These are phyloP conservation scores for Girardia tigrina DNA, from an alignment of 2,888 invertebrate genomes.

Conservation along the genomic window DNA sequence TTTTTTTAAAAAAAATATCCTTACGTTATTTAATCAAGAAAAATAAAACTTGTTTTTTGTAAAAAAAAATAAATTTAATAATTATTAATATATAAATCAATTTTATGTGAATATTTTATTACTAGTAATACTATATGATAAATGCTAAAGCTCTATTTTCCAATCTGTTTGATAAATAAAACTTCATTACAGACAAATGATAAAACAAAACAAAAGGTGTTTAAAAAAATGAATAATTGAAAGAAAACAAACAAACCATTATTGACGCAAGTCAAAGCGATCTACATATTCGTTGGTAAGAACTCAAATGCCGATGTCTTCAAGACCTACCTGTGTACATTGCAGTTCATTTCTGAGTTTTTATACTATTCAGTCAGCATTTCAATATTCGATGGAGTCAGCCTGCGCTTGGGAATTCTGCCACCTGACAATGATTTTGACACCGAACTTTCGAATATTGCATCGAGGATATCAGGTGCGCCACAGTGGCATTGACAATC, in stretches of 20 bases:
- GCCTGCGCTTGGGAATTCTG: slow-evolving; percentile 13
- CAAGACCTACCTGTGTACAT: slow-evolving; percentile 23
- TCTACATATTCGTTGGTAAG: neutral
- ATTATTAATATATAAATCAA: neutral
- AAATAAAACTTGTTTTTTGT: no score
- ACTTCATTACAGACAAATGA: slow-evolving; percentile 23
- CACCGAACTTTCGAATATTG: neutral
- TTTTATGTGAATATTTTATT: slow-evolving; percentile 19
- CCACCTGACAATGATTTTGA: slow-evolving; percentile 7
- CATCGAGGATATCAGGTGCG: neutral
- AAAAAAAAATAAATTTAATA: neutral
- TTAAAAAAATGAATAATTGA: slow-evolving; percentile 23
- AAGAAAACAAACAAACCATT: slow-evolving; percentile 20
- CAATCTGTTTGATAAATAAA: slow-evolving; percentile 17
- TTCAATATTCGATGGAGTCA: slow-evolving; percentile 11
- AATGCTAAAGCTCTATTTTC: slow-evolving; percentile 23
- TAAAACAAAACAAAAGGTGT: slow-evolving; percentile 19
- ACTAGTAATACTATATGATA: neutral
- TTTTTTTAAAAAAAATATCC: no score
- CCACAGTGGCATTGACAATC: neutral
- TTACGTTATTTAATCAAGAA: no score
- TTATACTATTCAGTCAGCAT: slow-evolving; percentile 23
- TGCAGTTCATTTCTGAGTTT: slow-evolving; percentile 18
- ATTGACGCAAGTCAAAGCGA: slow-evolving; percentile 23
- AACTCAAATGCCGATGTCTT: slow-evolving; percentile 16